Conservation (phyloP, 2,797 vertebrate species). For the Sebastes vulpes region DNA sequence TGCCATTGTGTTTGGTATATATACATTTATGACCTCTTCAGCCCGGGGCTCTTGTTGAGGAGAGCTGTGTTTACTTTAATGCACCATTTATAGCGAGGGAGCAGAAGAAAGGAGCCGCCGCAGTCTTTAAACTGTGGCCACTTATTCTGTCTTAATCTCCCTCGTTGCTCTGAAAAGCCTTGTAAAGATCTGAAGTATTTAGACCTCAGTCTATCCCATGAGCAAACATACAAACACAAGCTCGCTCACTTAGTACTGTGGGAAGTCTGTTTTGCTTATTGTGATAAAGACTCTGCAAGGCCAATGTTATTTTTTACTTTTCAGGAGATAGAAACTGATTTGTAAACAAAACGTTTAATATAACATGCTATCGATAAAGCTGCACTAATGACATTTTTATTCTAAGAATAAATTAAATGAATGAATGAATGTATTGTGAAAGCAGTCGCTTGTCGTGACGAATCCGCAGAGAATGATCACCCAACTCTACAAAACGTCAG, state of each 20-base stretch:
- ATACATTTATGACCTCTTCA: conserved; percentile 32
- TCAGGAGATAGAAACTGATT: not conserved
- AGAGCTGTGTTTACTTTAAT: conserved; percentile 43
- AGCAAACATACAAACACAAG: not conserved
- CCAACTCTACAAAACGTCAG: no score
- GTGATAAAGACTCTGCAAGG: not conserved
- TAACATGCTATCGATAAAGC: not conserved
- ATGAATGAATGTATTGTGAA: no score
- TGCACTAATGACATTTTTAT: not conserved
- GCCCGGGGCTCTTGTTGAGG: not conserved
- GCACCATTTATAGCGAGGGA: conserved; percentile 19
- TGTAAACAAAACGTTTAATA: not conserved
- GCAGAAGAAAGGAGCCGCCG: conserved; percentile 4
- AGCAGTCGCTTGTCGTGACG: no score
- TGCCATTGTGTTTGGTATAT: conserved; percentile 20
- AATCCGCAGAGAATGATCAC: no score
- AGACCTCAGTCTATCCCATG: conserved; percentile 16
- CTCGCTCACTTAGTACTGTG: not conserved
- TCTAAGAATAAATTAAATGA: not conserved
- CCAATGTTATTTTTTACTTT: not conserved
- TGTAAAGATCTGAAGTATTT: conserved; percentile 26
- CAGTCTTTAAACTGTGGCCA: conserved; percentile 17
- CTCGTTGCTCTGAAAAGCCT: conserved; percentile 11
- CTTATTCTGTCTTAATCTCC: conserved; percentile 41
- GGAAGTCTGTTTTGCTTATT: not conserved